These are phyloP conservation scores for Orthosia gracilis DNA, from an alignment of 2,888 invertebrate species.

Conservation along the genomic window DNA sequence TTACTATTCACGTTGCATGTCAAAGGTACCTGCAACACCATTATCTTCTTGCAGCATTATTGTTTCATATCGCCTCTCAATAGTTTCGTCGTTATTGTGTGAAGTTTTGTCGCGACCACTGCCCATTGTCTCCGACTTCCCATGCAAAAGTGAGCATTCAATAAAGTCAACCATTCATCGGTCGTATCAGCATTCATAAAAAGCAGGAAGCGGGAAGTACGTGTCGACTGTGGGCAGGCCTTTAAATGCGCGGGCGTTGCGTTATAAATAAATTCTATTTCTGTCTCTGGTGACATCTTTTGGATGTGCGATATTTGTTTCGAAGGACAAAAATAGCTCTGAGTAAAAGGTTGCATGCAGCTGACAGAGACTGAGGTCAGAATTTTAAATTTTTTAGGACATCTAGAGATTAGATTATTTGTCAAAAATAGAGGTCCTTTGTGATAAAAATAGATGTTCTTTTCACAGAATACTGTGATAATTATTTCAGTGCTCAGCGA, in stretches of 20 bases:
- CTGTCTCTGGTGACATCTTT: slow-evolving; percentile 56
- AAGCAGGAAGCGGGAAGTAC: slow-evolving; percentile 87
- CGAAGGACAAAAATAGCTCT: slow-evolving; percentile 33
- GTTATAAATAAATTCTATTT: slow-evolving; percentile 67
- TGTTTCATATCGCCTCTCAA: slow-evolving; percentile 60
- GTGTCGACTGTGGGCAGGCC: slow-evolving; percentile 79
- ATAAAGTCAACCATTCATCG: slow-evolving; percentile 71
- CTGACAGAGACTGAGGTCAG: slow-evolving; percentile 37
- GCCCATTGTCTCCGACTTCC: slow-evolving; percentile 65
- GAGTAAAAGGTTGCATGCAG: slow-evolving; percentile 32
- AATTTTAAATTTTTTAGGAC: slow-evolving; percentile 38
- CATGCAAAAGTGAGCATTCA: slow-evolving; percentile 77
- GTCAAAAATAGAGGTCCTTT: slow-evolving; percentile 27
- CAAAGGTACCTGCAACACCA: slow-evolving; percentile 14
- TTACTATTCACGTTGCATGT: slow-evolving; percentile 17
- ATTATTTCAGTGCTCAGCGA: slow-evolving; percentile 36
- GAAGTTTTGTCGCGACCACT: slow-evolving; percentile 56
- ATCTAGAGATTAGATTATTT: slow-evolving; percentile 40
- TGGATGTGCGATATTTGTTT: slow-evolving; percentile 46
- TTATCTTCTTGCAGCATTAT: slow-evolving; percentile 53
- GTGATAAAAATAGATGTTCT: slow-evolving; percentile 20
- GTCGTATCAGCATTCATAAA: slow-evolving; percentile 76
- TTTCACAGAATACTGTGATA: slow-evolving; percentile 21
- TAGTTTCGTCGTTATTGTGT: slow-evolving; percentile 63
- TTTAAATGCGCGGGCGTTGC: slow-evolving; percentile 73